These are phyloP conservation scores for Neolamprologus kungweensis DNA, from an alignment of 2,113 vertebrate species.

Conservation along the genomic window DNA sequence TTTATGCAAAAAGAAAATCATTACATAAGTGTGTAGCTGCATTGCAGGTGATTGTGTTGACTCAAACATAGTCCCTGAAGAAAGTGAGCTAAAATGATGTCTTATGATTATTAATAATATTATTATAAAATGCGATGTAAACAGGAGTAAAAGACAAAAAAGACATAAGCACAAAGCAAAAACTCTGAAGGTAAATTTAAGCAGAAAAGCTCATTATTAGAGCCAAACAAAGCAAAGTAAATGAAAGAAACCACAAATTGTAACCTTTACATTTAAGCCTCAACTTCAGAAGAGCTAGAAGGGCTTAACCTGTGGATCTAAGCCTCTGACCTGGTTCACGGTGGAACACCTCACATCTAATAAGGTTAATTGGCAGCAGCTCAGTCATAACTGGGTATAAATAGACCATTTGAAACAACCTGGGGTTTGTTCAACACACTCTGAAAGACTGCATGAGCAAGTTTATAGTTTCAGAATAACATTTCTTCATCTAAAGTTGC, in stretches of 20 bases:
- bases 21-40: background rate
- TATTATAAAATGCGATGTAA: background rate
- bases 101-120: background rate
- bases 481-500: background rate
- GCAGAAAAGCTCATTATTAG: background rate
- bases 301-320: background rate
- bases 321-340: background rate
- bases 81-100: background rate
- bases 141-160: background rate
- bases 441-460: background rate
- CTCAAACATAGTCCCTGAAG: background rate
- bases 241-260: background rate
- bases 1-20: background rate
- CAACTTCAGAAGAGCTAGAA: background rate
- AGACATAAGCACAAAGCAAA: background rate
- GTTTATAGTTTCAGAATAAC: background rate
- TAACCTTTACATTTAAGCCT: background rate
- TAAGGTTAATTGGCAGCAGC: background rate
- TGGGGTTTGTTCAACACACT: background rate
- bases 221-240: background rate
- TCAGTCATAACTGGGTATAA: background rate
- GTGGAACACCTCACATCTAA: background rate
- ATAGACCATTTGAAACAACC: background rate
- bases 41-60: conserved; percentile 13
- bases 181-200: background rate